Conservation (phyloP, 2,113 vertebrate species). For the Cettia cetti region DNA sequence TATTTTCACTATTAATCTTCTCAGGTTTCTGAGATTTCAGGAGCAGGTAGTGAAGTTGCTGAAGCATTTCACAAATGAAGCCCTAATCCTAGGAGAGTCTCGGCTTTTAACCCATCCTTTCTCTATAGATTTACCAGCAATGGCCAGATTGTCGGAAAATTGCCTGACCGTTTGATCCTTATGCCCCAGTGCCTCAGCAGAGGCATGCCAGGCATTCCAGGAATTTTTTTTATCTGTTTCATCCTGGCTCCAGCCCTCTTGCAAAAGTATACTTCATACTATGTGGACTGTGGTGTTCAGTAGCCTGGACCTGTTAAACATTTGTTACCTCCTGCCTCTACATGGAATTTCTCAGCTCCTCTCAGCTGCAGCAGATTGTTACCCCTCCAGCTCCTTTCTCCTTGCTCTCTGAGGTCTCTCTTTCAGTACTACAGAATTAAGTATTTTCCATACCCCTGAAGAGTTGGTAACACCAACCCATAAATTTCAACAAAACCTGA, state of each 20-base stretch:
- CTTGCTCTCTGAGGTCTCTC: background rate
- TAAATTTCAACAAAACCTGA: slow-evolving; percentile 48
- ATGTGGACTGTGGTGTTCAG: fast-evolving
- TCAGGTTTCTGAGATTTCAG: background rate
- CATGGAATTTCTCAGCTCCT: background rate
- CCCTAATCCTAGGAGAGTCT: background rate
- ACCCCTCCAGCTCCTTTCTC: background rate
- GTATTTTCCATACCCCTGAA: slow-evolving; percentile 15
- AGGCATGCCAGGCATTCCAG: background rate
- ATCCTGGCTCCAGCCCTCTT: background rate
- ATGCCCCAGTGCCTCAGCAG: background rate
- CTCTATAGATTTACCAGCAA: background rate
- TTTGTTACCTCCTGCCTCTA: background rate
- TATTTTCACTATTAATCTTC: background rate
- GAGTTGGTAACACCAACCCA: slow-evolving; percentile 31
- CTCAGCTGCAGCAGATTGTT: background rate
- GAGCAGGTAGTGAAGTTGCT: background rate
- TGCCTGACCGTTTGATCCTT: background rate
- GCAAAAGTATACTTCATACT: background rate
- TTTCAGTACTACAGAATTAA: slow-evolving; percentile 8
- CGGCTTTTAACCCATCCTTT: background rate
- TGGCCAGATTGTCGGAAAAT: background rate
- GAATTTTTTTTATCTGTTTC: background rate
- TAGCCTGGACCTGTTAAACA: background rate
- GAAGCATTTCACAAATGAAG: background rate